Evolutionary conservation across 2,888 invertebrate species (phyloP).

Genomic region (Callosobruchus maculatus): DNA sequence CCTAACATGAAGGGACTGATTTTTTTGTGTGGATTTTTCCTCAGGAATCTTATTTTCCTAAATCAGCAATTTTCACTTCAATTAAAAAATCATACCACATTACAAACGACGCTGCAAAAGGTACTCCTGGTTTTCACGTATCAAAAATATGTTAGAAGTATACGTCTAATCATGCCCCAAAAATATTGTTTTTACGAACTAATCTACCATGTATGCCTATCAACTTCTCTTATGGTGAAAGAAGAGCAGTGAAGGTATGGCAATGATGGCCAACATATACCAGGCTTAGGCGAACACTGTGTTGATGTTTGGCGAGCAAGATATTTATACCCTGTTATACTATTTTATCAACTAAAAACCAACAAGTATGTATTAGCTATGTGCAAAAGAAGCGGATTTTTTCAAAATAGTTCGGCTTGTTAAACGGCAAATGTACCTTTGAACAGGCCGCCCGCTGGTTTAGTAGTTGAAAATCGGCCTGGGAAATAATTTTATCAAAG

Average conservation of each 20-base stretch:
- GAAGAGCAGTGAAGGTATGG: not conserved
- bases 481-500: conserved; percentile 19
- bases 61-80: too few species aligned
- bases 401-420: conserved; percentile 1
- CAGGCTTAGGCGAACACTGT: not conserved
- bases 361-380: conserved; percentile 1
- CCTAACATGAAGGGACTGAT: too few species aligned
- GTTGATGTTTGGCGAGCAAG: not conserved
- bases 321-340: conserved; percentile 30
- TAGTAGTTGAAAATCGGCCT: conserved; percentile 46
- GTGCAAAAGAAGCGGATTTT: conserved; percentile 13
- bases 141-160: too few species aligned
- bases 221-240: not conserved
- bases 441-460: conserved; percentile 43
- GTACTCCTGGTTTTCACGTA: too few species aligned
- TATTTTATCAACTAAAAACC: conserved; percentile 25
- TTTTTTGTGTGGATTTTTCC: too few species aligned
- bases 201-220: not conserved
- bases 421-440: conserved; percentile 42
- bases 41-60: too few species aligned
- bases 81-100: too few species aligned
- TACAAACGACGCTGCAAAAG: too few species aligned
- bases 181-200: too few species aligned
- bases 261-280: not conserved
- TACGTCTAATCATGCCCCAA: too few species aligned